Percentiles rank a stretch among this genome's conserved stretches.
Conservation (phyloP, 2,797 vertebrate species). For the Hyperoplus lanceolatus region DNA sequence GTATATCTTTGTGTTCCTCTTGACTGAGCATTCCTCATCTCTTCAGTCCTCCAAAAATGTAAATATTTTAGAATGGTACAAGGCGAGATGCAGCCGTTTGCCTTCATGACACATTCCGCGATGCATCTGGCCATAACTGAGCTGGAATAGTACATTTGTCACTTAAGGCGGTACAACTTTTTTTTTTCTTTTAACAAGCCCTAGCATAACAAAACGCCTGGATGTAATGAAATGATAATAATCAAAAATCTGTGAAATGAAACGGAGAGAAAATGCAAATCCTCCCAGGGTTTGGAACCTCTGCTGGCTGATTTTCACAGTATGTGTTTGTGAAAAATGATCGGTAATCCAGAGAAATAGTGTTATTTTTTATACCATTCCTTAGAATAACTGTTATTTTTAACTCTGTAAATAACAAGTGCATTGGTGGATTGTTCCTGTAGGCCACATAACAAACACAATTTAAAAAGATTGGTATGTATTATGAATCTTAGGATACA, state of each 20-base stretch:
- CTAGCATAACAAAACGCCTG: conserved; percentile 25
- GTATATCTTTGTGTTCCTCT: conserved; percentile 4
- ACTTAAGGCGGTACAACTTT: conserved; percentile 28
- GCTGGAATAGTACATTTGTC: conserved; percentile 43
- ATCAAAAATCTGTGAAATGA: neutral
- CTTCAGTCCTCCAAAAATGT: neutral
- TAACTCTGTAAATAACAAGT: conserved; percentile 6
- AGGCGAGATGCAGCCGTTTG: conserved; percentile 18
- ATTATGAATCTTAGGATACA: neutral
- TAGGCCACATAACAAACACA: conserved; percentile 15
- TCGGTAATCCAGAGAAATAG: conserved; percentile 12
- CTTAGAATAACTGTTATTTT: neutral
- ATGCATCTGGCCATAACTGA: conserved; percentile 21
- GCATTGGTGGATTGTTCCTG: conserved; percentile 1
- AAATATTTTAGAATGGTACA: conserved; percentile 18
- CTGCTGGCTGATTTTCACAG: conserved; percentile 23
- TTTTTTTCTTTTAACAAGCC: conserved; percentile 40
- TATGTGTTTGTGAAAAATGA: conserved; percentile 43
- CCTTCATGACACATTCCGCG: conserved; percentile 13
- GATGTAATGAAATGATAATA: conserved; percentile 18
- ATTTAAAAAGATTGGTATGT: neutral
- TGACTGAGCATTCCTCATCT: conserved; percentile 7
- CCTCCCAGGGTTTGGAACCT: conserved; percentile 24
- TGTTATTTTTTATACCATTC: conserved; percentile 6
- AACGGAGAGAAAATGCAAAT: conserved; percentile 48